phyloP scores from a whole-genome alignment of 1,140 invertebrate genomes.

The Magallana angulata region DNA sequence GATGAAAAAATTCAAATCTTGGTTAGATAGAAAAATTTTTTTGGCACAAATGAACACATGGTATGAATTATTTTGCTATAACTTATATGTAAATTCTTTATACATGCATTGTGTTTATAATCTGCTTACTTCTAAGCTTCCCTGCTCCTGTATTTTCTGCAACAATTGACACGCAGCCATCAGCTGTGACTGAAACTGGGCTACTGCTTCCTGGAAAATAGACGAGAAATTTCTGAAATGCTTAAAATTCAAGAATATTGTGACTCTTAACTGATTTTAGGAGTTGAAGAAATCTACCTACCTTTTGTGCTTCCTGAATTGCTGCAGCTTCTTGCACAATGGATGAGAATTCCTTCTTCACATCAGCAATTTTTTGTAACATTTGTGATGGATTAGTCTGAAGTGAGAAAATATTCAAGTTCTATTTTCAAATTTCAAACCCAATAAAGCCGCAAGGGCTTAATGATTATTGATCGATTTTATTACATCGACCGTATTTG shows the following conservation, averaged over 20 bases:
- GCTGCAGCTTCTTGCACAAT: constrained; percentile 66
- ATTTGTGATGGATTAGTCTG: constrained; percentile 69
- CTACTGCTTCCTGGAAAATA: constrained; percentile 66
- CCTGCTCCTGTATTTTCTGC: constrained; percentile 60
- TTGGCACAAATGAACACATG: too few species aligned
- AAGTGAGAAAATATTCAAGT: not conserved
- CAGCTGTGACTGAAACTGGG: constrained; percentile 67
- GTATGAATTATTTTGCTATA: too few species aligned
- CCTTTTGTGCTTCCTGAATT: constrained; percentile 70
- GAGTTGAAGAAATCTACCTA: constrained; percentile 11
- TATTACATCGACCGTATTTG: too few species aligned
- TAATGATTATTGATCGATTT: too few species aligned
- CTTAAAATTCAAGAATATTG: not conserved
- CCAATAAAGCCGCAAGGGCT: too few species aligned
- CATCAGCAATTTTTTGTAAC: constrained; percentile 65
- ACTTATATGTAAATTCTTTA: too few species aligned
- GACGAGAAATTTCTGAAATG: constrained; percentile 9
- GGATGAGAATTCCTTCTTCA: constrained; percentile 69
- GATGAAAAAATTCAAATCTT: too few species aligned
- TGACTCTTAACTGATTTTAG: not conserved
- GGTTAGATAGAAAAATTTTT: too few species aligned
- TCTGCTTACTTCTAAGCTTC: not conserved
- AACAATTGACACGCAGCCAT: constrained; percentile 64
- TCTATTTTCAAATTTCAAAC: too few species aligned
- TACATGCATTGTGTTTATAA: not conserved